Conservation (phyloP, 2,888 invertebrate genomes). For the Drosophila bunnanda region DNA sequence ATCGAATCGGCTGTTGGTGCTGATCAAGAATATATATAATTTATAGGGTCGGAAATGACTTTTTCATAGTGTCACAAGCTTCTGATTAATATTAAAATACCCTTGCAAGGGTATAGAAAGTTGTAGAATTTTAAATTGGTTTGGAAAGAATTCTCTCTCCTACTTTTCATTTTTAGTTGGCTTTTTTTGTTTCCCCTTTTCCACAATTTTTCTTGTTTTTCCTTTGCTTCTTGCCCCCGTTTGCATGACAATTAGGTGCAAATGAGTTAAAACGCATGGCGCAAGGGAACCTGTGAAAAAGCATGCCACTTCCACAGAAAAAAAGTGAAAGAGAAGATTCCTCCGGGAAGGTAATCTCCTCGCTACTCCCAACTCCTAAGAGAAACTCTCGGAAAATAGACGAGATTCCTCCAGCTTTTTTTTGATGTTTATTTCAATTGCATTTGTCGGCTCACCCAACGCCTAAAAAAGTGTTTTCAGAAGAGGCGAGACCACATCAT, state of each 20-base stretch:
- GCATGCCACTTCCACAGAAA: conserved; percentile 14
- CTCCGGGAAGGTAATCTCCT: conserved; percentile 7
- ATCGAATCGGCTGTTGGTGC: too few species aligned
- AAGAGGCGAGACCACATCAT: conserved; percentile 33
- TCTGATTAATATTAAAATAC: too few species aligned
- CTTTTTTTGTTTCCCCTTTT: not conserved
- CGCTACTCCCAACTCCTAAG: not conserved
- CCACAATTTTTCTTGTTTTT: not conserved
- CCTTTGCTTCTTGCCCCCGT: conserved; percentile 10
- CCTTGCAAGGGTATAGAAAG: not conserved
- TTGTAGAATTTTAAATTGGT: conserved; percentile 14
- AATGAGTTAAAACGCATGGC: conserved; percentile 74
- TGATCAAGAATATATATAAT: too few species aligned
- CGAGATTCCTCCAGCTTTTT: conserved; percentile 48
- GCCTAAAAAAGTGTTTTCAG: conserved; percentile 21
- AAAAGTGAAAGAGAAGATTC: not conserved
- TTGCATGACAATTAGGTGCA: conserved; percentile 79
- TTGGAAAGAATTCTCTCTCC: conserved; percentile 3
- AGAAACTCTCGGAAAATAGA: conserved; percentile 17
- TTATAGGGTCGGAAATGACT: too few species aligned
- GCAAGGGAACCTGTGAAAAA: conserved; percentile 5
- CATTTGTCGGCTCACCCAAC: conserved; percentile 59
- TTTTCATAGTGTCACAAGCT: too few species aligned
- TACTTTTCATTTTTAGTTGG: not conserved
- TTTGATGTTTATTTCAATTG: conserved; percentile 77